A percentile compares a stretch with the other conserved stretches of the same genome.
phyloP scores from a whole-genome alignment of 2,797 vertebrate genomes.

The Orientallactaga sibirica region DNA sequence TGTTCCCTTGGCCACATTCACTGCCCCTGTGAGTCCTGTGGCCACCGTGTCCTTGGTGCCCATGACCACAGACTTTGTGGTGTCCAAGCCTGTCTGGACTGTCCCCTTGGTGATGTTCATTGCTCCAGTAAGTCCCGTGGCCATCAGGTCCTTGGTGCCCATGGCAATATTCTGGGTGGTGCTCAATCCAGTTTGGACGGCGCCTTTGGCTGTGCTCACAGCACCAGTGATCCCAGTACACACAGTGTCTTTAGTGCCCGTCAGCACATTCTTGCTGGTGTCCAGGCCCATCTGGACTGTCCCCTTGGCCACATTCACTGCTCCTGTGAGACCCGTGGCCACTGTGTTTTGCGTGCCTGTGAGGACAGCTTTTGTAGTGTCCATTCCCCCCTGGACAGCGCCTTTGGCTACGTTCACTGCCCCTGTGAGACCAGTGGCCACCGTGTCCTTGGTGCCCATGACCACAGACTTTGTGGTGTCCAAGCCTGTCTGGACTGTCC shows the following conservation, averaged over 20 bases:
- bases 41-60: slow-evolving; percentile 84
- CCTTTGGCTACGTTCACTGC: slow-evolving; percentile 77
- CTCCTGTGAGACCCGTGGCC: slow-evolving; percentile 87
- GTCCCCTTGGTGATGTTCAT: neutral
- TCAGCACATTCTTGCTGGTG: neutral
- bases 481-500: slow-evolving; percentile 86
- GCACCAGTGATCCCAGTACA: neutral
- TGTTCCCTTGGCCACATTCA: slow-evolving; percentile 80
- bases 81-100: slow-evolving; percentile 86
- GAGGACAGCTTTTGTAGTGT: neutral
- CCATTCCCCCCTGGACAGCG: slow-evolving; percentile 84
- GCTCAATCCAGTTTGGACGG: rapidly evolving
- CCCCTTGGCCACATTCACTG: slow-evolving; percentile 35
- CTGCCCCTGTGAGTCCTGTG: rapidly evolving
- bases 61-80: slow-evolving; percentile 80
- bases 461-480: slow-evolving; percentile 88
- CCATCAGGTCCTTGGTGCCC: slow-evolving; percentile 8
- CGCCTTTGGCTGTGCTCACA: rapidly evolving
- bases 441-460: slow-evolving; percentile 86
- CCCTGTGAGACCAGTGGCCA: rapidly evolving
- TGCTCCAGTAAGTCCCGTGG: no score
- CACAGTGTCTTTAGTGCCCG: neutral
- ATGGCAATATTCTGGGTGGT: rapidly evolving
- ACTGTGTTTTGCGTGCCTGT: slow-evolving; percentile 64
- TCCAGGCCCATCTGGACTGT: neutral